A percentile compares a stretch with the other conserved stretches of the same genome.
Conservation (phyloP, 2,113 vertebrate species). For the Misgurnus mizolepis region DNA sequence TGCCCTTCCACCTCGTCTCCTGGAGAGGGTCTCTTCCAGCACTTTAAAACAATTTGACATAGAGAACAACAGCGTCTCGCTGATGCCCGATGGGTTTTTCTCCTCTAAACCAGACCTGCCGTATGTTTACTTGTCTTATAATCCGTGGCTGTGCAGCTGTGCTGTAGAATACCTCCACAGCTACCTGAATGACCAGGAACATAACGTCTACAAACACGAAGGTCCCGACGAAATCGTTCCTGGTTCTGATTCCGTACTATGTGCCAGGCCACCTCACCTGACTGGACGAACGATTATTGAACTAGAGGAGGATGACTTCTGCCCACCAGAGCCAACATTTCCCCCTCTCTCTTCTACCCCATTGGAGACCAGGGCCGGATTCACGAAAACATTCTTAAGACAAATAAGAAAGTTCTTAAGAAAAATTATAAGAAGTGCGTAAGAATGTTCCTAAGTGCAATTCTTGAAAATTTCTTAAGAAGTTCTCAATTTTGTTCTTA, state of each 20-base stretch:
- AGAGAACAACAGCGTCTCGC: slow-evolving; percentile 66
- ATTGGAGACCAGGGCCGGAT: background rate
- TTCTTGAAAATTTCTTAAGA: too few species aligned
- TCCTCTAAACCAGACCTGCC: slow-evolving; percentile 60
- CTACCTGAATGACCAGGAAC: background rate
- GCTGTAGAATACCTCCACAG: slow-evolving; percentile 57
- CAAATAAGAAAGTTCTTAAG: too few species aligned
- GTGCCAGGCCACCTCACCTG: slow-evolving; percentile 50
- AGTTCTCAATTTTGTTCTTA: too few species aligned
- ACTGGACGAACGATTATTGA: slow-evolving; percentile 26
- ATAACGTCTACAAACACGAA: background rate
- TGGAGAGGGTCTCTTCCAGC: slow-evolving; percentile 56
- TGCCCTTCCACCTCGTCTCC: slow-evolving; percentile 61
- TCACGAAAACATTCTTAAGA: too few species aligned
- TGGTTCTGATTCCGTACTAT: slow-evolving; percentile 54
- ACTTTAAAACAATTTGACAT: slow-evolving; percentile 63
- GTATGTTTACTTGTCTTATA: slow-evolving; percentile 68
- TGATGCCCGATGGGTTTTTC: slow-evolving; percentile 71
- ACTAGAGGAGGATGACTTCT: slow-evolving; percentile 48
- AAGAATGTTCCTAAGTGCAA: too few species aligned
- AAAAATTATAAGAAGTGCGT: too few species aligned
- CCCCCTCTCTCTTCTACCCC: background rate
- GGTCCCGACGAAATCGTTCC: fast-evolving
- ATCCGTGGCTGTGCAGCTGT: slow-evolving; percentile 72
- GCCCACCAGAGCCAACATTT: background rate